Evolutionary conservation across 2,888 invertebrate genomes (phyloP), one percentile per base, ranked within the genome.

Genomic region (Ectropis crepuscularia): DNA sequence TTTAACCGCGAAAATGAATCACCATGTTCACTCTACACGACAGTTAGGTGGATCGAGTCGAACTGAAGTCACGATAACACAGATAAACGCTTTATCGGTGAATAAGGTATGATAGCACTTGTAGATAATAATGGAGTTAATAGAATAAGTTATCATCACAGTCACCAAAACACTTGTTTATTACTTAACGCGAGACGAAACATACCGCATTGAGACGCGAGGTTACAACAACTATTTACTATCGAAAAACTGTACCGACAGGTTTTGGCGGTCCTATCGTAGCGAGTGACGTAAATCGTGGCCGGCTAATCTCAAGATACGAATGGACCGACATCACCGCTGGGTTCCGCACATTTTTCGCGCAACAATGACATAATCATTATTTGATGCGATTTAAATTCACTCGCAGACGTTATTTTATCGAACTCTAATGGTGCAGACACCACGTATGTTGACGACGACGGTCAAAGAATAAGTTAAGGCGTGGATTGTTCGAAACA

Each of bases 191-290:
- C 72, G 72, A 75, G 79, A 75, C 73, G 81, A 81, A 76, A 71
- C 55, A 77, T 73, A 80, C 80, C 78, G 80, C 77, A 75, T 77
- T 78, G 76, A 79, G 79, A 77, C 80, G 80, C 81, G 82, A 84
- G 81, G 78, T 79, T 81, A 79, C 78, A 73, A 76, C 74, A 77
- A 87, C 85, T 88, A 86, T 90, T 89, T 88, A 88, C 86, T 80
- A 79, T 79, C 74, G 80, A 81, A 89, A 90, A 89, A 89, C 88
- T 80, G 75, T 79, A 78, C 87, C 73, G 78, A 88, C 90, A 74
- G 84, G 88, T 90, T 90, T 88, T 82, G 79, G 81, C 74, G 80
- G 74, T 75, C 76, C 83, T 79, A 87, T 80, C 80, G 79, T 80
- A 80, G 76, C 74, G 76, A 74, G 81, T 89, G 88, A 89, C 88